Evolutionary conservation across 2,113 vertebrate species (phyloP), one percentile per base, ranked within the genome.

Genomic region (Trematocara unimaculatum): DNA sequence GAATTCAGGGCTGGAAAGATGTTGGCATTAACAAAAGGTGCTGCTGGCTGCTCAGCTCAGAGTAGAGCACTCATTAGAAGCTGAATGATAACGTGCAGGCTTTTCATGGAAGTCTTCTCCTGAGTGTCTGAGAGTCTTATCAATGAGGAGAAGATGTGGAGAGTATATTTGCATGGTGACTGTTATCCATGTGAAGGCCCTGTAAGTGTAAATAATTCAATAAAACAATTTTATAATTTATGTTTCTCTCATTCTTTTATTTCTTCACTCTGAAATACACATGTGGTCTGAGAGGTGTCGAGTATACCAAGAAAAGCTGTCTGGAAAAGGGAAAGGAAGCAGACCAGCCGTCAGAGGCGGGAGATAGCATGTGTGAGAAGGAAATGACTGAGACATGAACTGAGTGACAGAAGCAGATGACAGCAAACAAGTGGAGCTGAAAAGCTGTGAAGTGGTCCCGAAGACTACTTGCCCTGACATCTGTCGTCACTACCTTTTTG

Each of bases 371-470:
- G 62, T 5, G 74, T 60, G 58, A 56, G 45, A 20, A 14, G 20
- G 53, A 49, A 23, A 13, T n/a, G 79, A 83, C 17, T 33, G 53
- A 58, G 20, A 67, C 33, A 58, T 2, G 2, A 20, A 42, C 26
- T 72, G 82, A 85, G 84, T 31, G 74, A 88, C 85, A 74, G 83
- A 58, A 81, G 51, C 38, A 84, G 49, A 86, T 86, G 91, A 87
- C 83, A 79, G 83, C 51, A 53, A 91, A 84, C 80, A 79, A 74
- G 67, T 7, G 64, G 38, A 35, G 78, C 38, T 40, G 67, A 47
- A 55, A 84, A 87, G 29, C 87, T 83, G 84, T n/a, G 62, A 87
- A 87, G 79, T 51, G 79, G 49, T 70, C 35, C 70, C 33, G 18
- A 64, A 31, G 53, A 82, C 81, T 18, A 79, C 58, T 64, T 17